Evolutionary conservation across 1,140 invertebrate genomes (phyloP), one percentile per base, ranked within the genome.

Genomic region (Drosophila funebris): DNA sequence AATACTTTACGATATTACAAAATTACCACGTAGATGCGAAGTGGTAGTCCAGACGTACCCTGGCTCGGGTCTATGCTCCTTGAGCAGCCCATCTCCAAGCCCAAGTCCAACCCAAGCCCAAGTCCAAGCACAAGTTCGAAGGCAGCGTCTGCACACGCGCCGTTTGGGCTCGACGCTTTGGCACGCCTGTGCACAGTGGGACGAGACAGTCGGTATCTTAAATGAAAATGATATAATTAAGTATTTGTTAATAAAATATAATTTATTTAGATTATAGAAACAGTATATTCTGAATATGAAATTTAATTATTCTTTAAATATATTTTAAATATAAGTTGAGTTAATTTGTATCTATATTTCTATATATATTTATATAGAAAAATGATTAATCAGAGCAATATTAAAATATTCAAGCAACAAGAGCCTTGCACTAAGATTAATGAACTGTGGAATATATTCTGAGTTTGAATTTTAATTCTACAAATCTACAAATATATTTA

Each of bases 1-100:
- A 88, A 88, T 88, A 89, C 84, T 88, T 88, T 88, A 88, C 84
- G 84, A 88, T 88, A 88, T 88, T 88, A 84, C 84, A 84, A 88
- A 88, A 89, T 89, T 89, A 88, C 84, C 84, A 88, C 83, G 83
- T 88, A 76, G 73, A 70, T 66, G 57, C 64, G 46, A 61, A 48
- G 58, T 64, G 53, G 41, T 39, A 60, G 78, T 60, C 52, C 52
- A 53, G 58, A 69, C 54, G 46, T 41, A 58, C 70, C 4, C 20
- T 31, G 46, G 9, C 33, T 5, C 44, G 27, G 39, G 39, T 71
- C 64, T 70, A 61, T 73, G 74, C 46, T 31, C 37, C 48, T 31
- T 41, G 6, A 54, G 43, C 58, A 78, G 61, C 44, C 18, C n/a
- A n/a, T n/a, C n/a, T n/a, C n/a, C 31, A 11, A 37, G 36, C 22